Evolutionary conservation across 2,113 vertebrate species (phyloP).

Genomic region (Chrysochloris asiatica): DNA sequence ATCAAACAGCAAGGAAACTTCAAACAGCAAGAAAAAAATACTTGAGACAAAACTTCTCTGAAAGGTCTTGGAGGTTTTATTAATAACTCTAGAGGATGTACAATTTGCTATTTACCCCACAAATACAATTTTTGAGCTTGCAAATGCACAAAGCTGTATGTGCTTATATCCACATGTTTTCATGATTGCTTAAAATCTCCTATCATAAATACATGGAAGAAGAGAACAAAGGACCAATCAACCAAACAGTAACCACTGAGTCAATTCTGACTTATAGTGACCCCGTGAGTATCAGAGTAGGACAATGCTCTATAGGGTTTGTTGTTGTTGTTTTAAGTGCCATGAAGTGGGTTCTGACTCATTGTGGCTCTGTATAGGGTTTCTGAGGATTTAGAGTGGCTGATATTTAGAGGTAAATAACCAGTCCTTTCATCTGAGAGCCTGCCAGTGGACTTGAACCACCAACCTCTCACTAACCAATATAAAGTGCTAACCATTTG

Average conservation of each 20-base stretch:
- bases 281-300: background rate
- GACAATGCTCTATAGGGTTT: background rate
- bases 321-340: no score
- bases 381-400: background rate
- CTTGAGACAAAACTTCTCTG: conserved; percentile 5
- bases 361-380: no score
- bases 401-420: background rate
- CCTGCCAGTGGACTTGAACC: background rate
- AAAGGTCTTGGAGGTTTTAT: background rate
- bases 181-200: background rate
- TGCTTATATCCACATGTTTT: background rate
- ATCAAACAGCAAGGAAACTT: no score
- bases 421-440: background rate
- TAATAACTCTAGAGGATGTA: background rate
- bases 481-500: background rate
- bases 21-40: conserved; percentile 27
- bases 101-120: background rate
- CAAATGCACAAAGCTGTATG: background rate
- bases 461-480: background rate
- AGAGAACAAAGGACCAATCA: background rate
- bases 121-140: background rate
- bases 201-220: background rate
- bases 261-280: background rate
- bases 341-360: no score
- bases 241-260: background rate